Evolutionary conservation across 2,888 invertebrate genomes (phyloP).

Genomic region (Hypomecis punctinalis): DNA sequence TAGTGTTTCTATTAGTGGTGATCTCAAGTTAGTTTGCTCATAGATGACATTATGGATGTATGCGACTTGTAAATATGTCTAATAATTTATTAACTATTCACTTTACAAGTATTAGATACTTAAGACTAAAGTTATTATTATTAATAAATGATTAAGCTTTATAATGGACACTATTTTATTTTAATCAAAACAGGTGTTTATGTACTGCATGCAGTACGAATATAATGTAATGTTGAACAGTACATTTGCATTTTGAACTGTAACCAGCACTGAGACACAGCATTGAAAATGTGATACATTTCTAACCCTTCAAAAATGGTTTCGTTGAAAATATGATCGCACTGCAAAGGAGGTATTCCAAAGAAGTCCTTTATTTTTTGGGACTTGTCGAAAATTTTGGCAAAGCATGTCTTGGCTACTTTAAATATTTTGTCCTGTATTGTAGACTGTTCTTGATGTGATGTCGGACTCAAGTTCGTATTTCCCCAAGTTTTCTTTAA

Average conservation of each 20-base stretch:
- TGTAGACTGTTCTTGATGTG: conserved; percentile 7
- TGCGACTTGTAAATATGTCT: not conserved
- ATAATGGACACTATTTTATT: conserved; percentile 1
- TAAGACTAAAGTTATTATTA: conserved; percentile 6
- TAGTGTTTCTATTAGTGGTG: not conserved
- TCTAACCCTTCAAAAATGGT: conserved; percentile 27
- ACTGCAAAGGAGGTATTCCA: conserved; percentile 16
- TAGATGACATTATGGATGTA: not conserved
- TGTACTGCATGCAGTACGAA: not conserved
- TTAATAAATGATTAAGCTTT: conserved; percentile 17
- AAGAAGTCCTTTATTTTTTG: conserved; percentile 17
- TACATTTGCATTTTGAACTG: conserved; percentile 17
- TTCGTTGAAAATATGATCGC: conserved; percentile 29
- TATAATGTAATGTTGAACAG: conserved; percentile 7
- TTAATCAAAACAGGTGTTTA: not conserved
- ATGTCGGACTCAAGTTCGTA: conserved; percentile 19
- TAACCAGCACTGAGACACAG: conserved; percentile 17
- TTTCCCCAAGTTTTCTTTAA: conserved; percentile 37
- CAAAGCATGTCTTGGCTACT: conserved; percentile 26
- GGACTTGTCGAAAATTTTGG: conserved; percentile 13
- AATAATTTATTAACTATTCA: conserved; percentile 7
- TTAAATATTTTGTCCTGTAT: conserved; percentile 15
- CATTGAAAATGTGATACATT: conserved; percentile 11
- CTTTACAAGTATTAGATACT: conserved; percentile 1
- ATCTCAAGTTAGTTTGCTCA: conserved; percentile 12